Evolutionary conservation across 1,140 invertebrate genomes (phyloP), one percentile per base, ranked within the genome.

Genomic region (Drosophila bifasciata): DNA sequence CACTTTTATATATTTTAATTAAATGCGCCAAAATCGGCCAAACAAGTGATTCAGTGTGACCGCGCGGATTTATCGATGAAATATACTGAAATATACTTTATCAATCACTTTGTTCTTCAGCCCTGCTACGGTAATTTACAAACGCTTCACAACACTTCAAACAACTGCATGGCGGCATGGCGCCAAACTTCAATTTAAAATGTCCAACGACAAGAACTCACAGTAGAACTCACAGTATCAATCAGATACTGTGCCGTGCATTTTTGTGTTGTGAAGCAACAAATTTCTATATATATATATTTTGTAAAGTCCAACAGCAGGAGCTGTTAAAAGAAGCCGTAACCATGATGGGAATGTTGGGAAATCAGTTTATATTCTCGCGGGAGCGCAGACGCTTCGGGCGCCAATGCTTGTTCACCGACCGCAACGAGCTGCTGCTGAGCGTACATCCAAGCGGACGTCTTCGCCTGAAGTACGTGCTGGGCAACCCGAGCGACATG

Each of bases 331-430:
- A 13, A 6, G 7, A 8, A 49, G 19, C 19, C 9, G n/a, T 2
- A 0, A 17, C 21, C 11, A 15, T 39, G 3, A 68, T 68, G 64
- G 64, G 64, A 2, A 46, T 62, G 9, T 46, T 68, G 16, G 58
- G 41, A 17, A 89, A 89, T 52, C 66, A 78, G 23, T 64, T 70
- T 48, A 71, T 76, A 7, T 15, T 79, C 5, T 53, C 94, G 15
- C 95, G 94, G 79, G 94, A 93, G 53, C 92, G 96, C 60, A 93
- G 92, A 44, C 93, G 95, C 70, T 96, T 96, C 91, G 96, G 95
- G 5, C 93, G 93, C 63, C 94, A 94, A 79, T 94, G 94, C 72
- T 92, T 94, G 44, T 97, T 98, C 91, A 93, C 93, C 17, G 95
- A 98, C 91, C 92, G 93, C 70, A 94, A 94, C 9, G 95, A 96